Conservation (phyloP, 2,888 invertebrate genomes). For the Agrotis segetum region DNA sequence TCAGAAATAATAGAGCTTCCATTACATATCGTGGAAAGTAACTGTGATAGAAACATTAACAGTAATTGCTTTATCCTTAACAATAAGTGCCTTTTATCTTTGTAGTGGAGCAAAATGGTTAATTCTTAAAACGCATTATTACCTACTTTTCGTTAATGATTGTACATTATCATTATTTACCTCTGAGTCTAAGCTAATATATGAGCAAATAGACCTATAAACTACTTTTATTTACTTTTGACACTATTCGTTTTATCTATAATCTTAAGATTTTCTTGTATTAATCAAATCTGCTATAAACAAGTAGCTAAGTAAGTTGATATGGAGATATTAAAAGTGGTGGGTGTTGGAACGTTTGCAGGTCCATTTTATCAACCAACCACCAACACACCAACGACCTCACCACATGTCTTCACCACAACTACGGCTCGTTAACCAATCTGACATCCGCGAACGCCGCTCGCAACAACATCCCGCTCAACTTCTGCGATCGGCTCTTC, state of each 20-base stretch:
- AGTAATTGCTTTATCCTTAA: constrained; percentile 6
- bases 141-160: constrained; percentile 15
- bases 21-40: not conserved
- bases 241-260: constrained; percentile 39
- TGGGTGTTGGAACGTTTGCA: constrained; percentile 92
- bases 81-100: constrained; percentile 5
- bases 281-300: constrained; percentile 56
- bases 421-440: constrained; percentile 88
- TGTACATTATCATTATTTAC: constrained; percentile 37
- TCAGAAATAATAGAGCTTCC: not conserved
- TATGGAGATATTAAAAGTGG: constrained; percentile 88
- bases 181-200: constrained; percentile 24
- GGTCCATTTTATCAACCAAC: constrained; percentile 91
- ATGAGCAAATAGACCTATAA: constrained; percentile 27
- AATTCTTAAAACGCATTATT: constrained; percentile 12
- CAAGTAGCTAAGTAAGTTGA: constrained; percentile 66
- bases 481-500: constrained; percentile 87
- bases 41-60: not conserved
- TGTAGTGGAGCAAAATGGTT: not conserved
- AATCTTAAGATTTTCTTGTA: constrained; percentile 38
- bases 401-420: constrained; percentile 90
- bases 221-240: constrained; percentile 46
- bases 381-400: constrained; percentile 90
- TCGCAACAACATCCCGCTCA: constrained; percentile 84
- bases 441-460: constrained; percentile 87